A percentile compares a stretch with the other conserved stretches of the same genome.
These are phyloP conservation scores for Ophthalmolycus amberensis DNA, from an alignment of 2,113 vertebrate genomes.

Conservation along the genomic window DNA sequence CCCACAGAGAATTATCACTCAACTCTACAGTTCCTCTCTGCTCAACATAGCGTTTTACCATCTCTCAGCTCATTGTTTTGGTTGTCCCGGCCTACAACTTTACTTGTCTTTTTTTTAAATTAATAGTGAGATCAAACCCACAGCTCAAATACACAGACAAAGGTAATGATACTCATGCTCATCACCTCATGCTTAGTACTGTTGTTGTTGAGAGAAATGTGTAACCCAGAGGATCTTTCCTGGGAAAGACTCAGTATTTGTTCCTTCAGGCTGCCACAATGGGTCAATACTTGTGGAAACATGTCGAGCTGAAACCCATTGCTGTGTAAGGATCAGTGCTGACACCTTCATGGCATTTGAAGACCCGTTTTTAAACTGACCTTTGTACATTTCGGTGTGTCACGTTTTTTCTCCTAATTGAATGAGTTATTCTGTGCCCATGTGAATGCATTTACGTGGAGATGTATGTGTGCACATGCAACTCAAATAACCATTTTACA, in stretches of 20 bases:
- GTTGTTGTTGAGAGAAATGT: not conserved
- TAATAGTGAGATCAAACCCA: not conserved
- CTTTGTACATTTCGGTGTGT: not conserved
- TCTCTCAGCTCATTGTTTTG: too few species aligned
- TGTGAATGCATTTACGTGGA: conserved; percentile 72
- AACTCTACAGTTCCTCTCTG: too few species aligned
- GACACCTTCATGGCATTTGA: not conserved
- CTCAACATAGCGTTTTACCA: too few species aligned
- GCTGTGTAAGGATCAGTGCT: not conserved
- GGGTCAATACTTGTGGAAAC: not conserved
- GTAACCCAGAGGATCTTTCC: not conserved
- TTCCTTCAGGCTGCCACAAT: not conserved
- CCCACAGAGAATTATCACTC: not conserved
- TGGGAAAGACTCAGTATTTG: not conserved
- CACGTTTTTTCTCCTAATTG: conserved; percentile 31
- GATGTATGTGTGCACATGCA: conserved; percentile 66
- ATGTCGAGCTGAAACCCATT: conserved; percentile 4
- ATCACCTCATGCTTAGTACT: not conserved
- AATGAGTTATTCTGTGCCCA: conserved; percentile 53
- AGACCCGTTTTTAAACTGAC: conserved; percentile 19
- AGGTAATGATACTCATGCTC: not conserved
- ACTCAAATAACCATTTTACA: conserved; percentile 67
- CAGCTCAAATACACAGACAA: not conserved
- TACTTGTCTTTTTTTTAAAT: not conserved
- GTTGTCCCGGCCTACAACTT: too few species aligned